phyloP scores from a whole-genome alignment of 2,888 invertebrate genomes.

The Cistogaster globosa region DNA sequence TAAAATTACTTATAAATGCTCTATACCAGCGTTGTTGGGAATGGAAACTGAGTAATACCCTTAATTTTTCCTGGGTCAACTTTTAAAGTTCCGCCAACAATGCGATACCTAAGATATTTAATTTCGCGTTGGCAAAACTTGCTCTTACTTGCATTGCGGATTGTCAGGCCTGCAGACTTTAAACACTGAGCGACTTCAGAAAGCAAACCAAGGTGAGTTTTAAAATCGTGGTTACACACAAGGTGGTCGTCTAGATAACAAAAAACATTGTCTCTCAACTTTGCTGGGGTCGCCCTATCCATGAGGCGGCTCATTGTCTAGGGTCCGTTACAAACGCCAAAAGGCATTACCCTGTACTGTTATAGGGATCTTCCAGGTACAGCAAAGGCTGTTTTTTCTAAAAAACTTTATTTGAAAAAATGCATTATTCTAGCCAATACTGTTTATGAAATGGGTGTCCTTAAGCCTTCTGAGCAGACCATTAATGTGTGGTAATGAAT shows the following conservation, averaged over 20 bases:
- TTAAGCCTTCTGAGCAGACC: no score
- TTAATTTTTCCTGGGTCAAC: no score
- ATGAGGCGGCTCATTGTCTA: constrained; percentile 63
- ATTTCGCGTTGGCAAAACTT: no score
- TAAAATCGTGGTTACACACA: constrained; percentile 7
- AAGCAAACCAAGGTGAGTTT: neutral
- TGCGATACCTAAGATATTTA: no score
- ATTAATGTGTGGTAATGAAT: constrained; percentile 30
- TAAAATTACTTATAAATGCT: neutral
- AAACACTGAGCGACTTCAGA: neutral
- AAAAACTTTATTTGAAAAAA: constrained; percentile 53
- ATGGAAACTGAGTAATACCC: no score
- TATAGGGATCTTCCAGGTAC: constrained; percentile 72
- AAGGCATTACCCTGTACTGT: constrained; percentile 67
- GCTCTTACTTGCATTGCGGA: no score
- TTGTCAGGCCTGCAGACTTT: constrained; percentile 37
- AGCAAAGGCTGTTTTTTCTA: constrained; percentile 73
- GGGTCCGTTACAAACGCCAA: constrained; percentile 68
- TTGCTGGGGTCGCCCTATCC: constrained; percentile 15
- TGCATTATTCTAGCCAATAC: constrained; percentile 55
- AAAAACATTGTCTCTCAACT: constrained; percentile 1
- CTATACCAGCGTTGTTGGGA: no score
- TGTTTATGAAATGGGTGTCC: constrained; percentile 41
- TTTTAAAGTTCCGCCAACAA: no score
- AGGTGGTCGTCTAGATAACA: constrained; percentile 16